Base-by-base conservation (phyloP, 2,888 invertebrate species). In the Myathropa florea region DNA sequence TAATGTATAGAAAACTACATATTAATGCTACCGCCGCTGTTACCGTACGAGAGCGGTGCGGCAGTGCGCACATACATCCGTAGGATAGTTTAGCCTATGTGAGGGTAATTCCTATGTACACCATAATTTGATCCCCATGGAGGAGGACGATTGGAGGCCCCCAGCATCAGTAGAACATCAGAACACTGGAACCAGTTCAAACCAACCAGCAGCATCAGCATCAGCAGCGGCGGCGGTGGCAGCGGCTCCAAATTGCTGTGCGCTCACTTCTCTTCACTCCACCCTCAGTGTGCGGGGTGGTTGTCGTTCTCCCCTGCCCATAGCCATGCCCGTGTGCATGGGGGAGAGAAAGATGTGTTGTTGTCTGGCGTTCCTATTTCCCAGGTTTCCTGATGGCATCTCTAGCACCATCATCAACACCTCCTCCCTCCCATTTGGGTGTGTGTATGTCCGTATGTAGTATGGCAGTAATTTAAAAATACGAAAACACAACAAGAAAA, bases 91-190 rank as follows among this genome's bases (percentile, higher is more conserved):
- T 83, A 76, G 75, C 72, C 72, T 59, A 67, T 77, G 77, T 76
- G 67, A 76, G 80, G 79, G 80, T 83, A 83, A 76, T 72, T 83
- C 68, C 65, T 87, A 80, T 87, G 79, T 80, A 78, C 87, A 77
- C 76, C 71, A 83, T 83, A 83, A 83, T 87, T 83, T 87, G 87
- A 83, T 86, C 72, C 82, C 85, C 81, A 76, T 76, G 82, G 77
- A 72, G 46, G 82, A 71, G 68, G 77, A 72, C 65, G 82, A 57
- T 70, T 55, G 53, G n/a, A 24, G 70, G 77, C 75, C 78, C 86
- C 86, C 70, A 83, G 71, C 57, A 64, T 12, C 64, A 39, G 65
- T 24, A 24, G 57, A 57, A 23, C 57, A 57, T 68, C 67, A 68
- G 68, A 61, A 53, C 60, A 60, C 77, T 68, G 70, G 77, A 68